phyloP scores from a whole-genome alignment of 2,113 vertebrate species.

The Xyrauchen texanus region DNA sequence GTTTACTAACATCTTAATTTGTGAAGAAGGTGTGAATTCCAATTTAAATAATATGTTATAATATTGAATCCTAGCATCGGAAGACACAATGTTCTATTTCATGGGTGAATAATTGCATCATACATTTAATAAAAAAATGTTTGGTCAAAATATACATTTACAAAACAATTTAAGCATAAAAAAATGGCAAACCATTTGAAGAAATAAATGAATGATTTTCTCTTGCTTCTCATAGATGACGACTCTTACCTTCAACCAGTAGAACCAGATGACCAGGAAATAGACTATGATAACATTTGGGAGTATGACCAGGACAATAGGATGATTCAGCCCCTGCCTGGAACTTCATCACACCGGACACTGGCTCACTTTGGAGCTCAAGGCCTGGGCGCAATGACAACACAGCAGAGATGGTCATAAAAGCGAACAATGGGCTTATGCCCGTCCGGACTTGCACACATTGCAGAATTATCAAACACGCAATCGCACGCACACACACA shows the following conservation, averaged over 20 bases:
- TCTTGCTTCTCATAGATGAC: constrained; percentile 61
- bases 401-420: constrained; percentile 78
- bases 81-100: no score
- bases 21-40: not conserved
- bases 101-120: not conserved
- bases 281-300: constrained; percentile 84
- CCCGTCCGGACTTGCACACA: constrained; percentile 75
- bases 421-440: constrained; percentile 66
- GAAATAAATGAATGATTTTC: constrained; percentile 49
- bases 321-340: constrained; percentile 71
- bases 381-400: constrained; percentile 70
- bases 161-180: not conserved
- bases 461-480: constrained; percentile 69
- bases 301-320: constrained; percentile 68
- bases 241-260: constrained; percentile 72
- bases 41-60: not conserved
- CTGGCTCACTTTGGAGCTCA: constrained; percentile 70
- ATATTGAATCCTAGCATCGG: not conserved
- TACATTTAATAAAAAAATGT: not conserved
- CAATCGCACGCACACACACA: constrained; percentile 13
- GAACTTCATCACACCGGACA: constrained; percentile 74
- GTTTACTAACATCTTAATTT: constrained; percentile 6
- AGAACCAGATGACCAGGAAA: constrained; percentile 78
- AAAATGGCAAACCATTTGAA: not conserved
- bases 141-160: no score